phyloP scores from a whole-genome alignment of 1,140 invertebrate genomes.

The Mycetomoellerius zeteki region DNA sequence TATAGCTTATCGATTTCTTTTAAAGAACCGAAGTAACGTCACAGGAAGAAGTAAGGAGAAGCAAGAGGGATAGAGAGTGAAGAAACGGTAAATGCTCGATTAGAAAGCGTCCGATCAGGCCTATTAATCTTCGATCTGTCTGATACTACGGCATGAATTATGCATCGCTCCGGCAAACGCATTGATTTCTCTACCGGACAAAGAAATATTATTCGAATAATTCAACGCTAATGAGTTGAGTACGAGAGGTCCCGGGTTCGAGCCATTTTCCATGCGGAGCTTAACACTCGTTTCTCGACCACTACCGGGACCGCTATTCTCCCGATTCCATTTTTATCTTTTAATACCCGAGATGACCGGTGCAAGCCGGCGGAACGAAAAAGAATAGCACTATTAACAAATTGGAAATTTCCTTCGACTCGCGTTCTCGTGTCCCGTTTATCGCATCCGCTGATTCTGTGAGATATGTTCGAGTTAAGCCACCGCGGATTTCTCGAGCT shows the following conservation, averaged over 20 bases:
- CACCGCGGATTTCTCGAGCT: background rate
- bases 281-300: constrained; percentile 23
- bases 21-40: constrained; percentile 37
- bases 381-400: constrained; percentile 67
- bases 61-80: background rate
- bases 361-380: background rate
- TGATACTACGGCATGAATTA: constrained; percentile 83
- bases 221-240: constrained; percentile 84
- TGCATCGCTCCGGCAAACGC: constrained; percentile 80
- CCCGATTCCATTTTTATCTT: constrained; percentile 43
- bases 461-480: constrained; percentile 45
- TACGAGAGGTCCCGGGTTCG: constrained; percentile 43
- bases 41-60: background rate
- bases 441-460: constrained; percentile 21
- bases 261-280: constrained; percentile 49
- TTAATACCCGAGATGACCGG: constrained; percentile 45
- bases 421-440: background rate
- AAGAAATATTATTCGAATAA: constrained; percentile 85
- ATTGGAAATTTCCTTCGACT: constrained; percentile 46
- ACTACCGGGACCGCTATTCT: background rate
- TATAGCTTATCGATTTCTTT: constrained; percentile 71
- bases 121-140: constrained; percentile 85
- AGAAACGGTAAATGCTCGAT: constrained; percentile 80
- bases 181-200: constrained; percentile 83
- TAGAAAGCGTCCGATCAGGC: constrained; percentile 80